Base-by-base conservation (phyloP, 1,140 invertebrate genomes). In the Apis laboriosa region DNA sequence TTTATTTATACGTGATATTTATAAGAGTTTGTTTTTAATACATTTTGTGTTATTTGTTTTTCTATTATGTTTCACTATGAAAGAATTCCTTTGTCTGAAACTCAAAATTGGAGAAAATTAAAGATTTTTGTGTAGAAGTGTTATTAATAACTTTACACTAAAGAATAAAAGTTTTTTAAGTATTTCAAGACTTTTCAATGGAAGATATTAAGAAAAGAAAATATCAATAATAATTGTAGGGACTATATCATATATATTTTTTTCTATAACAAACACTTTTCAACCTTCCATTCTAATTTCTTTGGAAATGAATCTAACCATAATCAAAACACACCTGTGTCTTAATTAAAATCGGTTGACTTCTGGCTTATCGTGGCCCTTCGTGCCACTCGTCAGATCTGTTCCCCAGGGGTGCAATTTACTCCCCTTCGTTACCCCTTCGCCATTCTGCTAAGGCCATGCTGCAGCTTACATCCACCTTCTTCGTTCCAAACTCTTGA, bases 271-370 rank as follows among this genome's bases (percentile, higher is more conserved):
- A 60, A 71, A 83, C 15, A 71, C 71, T 55, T 34, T 67, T 73
- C 19, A 24, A n/a, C 21, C n/a, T 56, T 43, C 43, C 34, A 19
- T 34, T 34, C 34, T 77, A 77, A 64, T 68, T 77, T 34, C 73
- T 61, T 64, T 9, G 21, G n/a, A 76, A 56, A 17, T 15, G 21
- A 15, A 34, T 66, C 63, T 84, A 49, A 43, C 74, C 86, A 90
- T 75, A 88, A 81, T 56, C 84, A 67, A 64, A 63, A 77, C 73
- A 83, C 88, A 90, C 90, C 88, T 90, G 89, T 88, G 88, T 92
- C 91, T 92, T 93, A 92, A 93, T 93, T 93, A 93, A 93, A 90
- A 88, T 91, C 86, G 83, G 84, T 87, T 90, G 90, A 90, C 90
- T 92, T 91, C 84, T 84, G 86, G 81, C 84, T 86, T 87, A 60